Base-by-base conservation (phyloP, 2,888 invertebrate species). In the Ethmia dodecea region DNA sequence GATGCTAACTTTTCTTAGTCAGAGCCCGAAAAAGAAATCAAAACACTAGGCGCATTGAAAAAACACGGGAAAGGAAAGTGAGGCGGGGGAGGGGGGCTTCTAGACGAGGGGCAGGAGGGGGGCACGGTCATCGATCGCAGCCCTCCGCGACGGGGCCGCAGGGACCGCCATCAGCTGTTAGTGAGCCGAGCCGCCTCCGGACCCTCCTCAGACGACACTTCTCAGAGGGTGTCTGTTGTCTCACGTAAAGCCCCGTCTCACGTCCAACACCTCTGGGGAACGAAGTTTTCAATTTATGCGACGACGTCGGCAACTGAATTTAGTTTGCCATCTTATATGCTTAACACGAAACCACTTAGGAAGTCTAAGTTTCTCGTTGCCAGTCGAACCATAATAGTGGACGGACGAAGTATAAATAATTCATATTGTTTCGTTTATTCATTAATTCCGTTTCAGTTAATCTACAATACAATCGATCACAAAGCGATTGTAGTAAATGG, bases 61-160 rank as follows among this genome's bases (percentile, higher is more conserved):
- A 81, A 81, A 78, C 73, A 74, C 69, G 74, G 69, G 76, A 78
- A 79, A 77, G 76, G 75, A 71, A 61, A 60, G 65, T 55, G 74
- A 60, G 57, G 69, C 47, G 60, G 59, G 58, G 60, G 52, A 54
- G 49, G 55, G 51, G 33, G 49, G 38, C 39, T 52, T n/a, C n/a
- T n/a, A 22, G 22, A n/a, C 40, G 55, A 53, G 55, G 45, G 53
- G 52, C 53, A 53, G 52, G 65, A 52, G 70, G 61, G 76, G 71
- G 75, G 74, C 55, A 76, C 68, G 75, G 71, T 65, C 76, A 83
- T 80, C 78, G 79, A 84, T 72, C 78, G 73, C 52, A 50, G 60
- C 65, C 65, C 68, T 63, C 72, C 63, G 55, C 59, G 55, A 49
- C 40, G 62, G 59, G 59, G 56, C 58, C 67, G 55, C 56, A 66